phyloP scores from a whole-genome alignment of 2,888 invertebrate species.

The Orthosia gothica region DNA sequence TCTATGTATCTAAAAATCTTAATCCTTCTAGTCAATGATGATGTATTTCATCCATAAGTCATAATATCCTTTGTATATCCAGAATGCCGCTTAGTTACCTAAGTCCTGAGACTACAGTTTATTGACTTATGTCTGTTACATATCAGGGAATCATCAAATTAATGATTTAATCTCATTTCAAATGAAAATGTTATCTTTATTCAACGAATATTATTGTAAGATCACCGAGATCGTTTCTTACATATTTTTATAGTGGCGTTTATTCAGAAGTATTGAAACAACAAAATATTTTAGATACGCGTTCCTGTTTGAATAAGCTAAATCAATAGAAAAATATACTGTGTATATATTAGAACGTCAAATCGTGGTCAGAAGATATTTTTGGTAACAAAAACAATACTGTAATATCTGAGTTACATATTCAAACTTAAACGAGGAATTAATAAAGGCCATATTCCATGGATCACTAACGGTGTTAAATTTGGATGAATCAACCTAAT shows the following conservation, averaged over 20 bases:
- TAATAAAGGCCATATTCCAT: background rate
- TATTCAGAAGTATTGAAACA: slow-evolving; percentile 37
- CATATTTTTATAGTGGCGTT: slow-evolving; percentile 47
- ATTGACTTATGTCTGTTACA: slow-evolving; percentile 8
- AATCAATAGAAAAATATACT: slow-evolving; percentile 50
- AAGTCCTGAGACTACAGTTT: slow-evolving; percentile 5
- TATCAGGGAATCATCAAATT: slow-evolving; percentile 1
- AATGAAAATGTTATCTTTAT: slow-evolving; percentile 39
- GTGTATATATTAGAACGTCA: slow-evolving; percentile 23
- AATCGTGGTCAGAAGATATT: slow-evolving; percentile 29
- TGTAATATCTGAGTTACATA: slow-evolving; percentile 14
- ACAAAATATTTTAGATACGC: slow-evolving; percentile 37
- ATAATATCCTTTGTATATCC: background rate
- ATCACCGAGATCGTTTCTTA: slow-evolving; percentile 26
- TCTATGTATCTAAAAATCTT: no score
- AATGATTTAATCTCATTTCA: slow-evolving; percentile 39
- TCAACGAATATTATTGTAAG: slow-evolving; percentile 41
- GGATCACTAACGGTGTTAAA: background rate
- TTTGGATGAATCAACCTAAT: slow-evolving; percentile 16
- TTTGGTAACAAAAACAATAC: slow-evolving; percentile 38
- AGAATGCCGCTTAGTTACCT: background rate
- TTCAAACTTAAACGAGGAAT: slow-evolving; percentile 1
- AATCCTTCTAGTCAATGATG: no score
- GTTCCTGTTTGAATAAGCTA: slow-evolving; percentile 42
- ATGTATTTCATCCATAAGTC: no score